Evolutionary conservation across 2,113 vertebrate species (phyloP), one percentile per base, ranked within the genome.

Genomic region (Hucho hucho): DNA sequence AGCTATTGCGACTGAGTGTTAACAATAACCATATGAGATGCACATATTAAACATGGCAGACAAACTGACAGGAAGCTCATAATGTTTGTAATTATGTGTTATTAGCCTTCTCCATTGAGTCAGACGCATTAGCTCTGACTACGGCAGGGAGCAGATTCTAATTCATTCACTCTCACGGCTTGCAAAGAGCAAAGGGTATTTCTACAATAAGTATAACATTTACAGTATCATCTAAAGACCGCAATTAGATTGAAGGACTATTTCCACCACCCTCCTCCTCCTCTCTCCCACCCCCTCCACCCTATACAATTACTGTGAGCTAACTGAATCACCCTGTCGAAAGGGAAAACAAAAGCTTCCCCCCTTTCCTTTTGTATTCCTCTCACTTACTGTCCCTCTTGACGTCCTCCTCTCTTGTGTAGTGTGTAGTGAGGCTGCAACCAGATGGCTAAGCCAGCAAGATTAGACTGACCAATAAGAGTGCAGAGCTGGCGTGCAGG

Each of bases 61-160:
- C 29, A 29, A 77, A 58, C 37, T 82, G 77, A 85, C 69, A 74
- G 70, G 66, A 43, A 75, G 75, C 67, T 70, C 67, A 82, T 67
- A 82, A 67, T 72, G 74, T 43, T 64, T 46, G 67, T 78, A 82
- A 85, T 85, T 75, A 80, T 75, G 77, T 26, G 25, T 59, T 59
- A 75, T 79, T 82, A 78, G 69, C 73, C 22, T 24, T 32, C 28
- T 20, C 7, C 14, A 11, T 66, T 59, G 28, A 29, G 32, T 37
- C 14, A 2, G 64, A 69, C 9, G 2, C 29, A 67, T 67, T 67
- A 37, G 29, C 65, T 65, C n/a, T 63, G 28, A 6, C 11, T 7
- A 49, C 14, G 11, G 64, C 16, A 24, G 46, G 67, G 69, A 56
- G 24, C 24, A 13, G 24, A 53, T 72, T 64, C 65, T 47, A 18